Base-by-base conservation (phyloP, 2,888 invertebrate genomes). In the Leucania comma region DNA sequence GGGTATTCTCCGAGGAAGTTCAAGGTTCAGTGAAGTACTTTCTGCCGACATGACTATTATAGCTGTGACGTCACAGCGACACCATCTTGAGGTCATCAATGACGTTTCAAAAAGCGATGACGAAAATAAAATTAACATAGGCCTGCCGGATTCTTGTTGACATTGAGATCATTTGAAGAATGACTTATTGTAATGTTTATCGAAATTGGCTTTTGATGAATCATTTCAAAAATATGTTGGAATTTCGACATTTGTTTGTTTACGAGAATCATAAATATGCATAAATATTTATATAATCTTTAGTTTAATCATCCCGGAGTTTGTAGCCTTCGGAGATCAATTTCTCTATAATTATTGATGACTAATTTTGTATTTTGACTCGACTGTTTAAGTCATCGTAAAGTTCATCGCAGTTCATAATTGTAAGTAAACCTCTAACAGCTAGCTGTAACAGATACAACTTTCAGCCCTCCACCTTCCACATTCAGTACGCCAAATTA, bases 71-170 rank as follows among this genome's bases (percentile, higher is more conserved):
- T 70, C 56, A 50, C 62, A 38, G 5, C 5, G 5, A 17, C 17
- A 22, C 8, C n/a, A 53, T 58, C 20, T 35, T 58, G 68, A 75
- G 80, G 67, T 80, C 71, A 72, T 29, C 48, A 1, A 38, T 78
- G 71, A 80, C 78, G 80, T 75, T 66, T 38, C 10, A 22, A 46
- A 56, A 51, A 29, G 26, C 53, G 42, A 51, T 80, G 78, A 81
- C 75, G 67, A 64, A 22, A 35, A 29, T 48, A 56, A 76, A 61
- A 81, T 81, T 56, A 56, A 75, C 66, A 75, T 66, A 59, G 56
- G 32, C 26, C 59, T 65, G 4, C 50, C 80, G 69, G 65, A 73
- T 73, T 12, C 38, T 42, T 56, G 24, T 51, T 78, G 78, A 56
- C 50, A 72, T 80, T 80, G 61, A 51, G 14, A 35, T 42, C 51